A percentile compares a stretch with the other conserved stretches of the same genome.
Conservation (phyloP, 2,888 invertebrate species). For the Leptinotarsa peninsularis region DNA sequence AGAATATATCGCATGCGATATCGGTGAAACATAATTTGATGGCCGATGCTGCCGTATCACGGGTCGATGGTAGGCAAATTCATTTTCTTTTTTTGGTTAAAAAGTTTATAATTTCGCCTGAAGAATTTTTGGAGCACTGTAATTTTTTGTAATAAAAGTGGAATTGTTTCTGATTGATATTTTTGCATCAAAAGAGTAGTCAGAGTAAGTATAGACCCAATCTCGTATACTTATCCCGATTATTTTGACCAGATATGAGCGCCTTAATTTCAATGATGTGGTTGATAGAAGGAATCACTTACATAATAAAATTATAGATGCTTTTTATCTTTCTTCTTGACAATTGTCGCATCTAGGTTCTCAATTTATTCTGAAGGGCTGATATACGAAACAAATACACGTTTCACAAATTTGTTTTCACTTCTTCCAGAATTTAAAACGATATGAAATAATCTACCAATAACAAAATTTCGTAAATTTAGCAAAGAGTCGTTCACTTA, state of each 20-base stretch:
- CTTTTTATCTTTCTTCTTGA: neutral
- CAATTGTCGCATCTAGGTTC: neutral
- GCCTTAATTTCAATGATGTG: constrained; percentile 14
- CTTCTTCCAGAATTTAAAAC: too few relatives aligned
- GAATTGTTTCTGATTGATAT: constrained; percentile 30
- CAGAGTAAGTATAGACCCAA: constrained; percentile 14
- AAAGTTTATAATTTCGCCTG: constrained; percentile 23
- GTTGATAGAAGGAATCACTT: neutral
- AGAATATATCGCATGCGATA: constrained; percentile 27
- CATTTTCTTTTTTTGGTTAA: constrained; percentile 17
- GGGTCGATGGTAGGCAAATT: constrained; percentile 20
- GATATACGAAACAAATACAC: neutral
- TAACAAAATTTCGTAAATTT: too few relatives aligned
- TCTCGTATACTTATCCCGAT: constrained; percentile 15
- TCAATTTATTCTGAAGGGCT: neutral
- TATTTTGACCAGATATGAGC: constrained; percentile 8
- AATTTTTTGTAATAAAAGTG: constrained; percentile 31
- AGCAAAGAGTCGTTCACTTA: too few relatives aligned
- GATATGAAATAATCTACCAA: too few relatives aligned
- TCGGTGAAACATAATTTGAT: constrained; percentile 27
- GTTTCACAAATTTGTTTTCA: too few relatives aligned
- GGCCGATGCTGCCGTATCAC: constrained; percentile 25
- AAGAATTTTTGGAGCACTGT: constrained; percentile 31
- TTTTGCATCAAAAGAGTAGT: constrained; percentile 15
- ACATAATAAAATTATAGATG: neutral